These are phyloP conservation scores for Liasis olivaceus DNA, from an alignment of 2,797 vertebrate species.

Conservation along the genomic window DNA sequence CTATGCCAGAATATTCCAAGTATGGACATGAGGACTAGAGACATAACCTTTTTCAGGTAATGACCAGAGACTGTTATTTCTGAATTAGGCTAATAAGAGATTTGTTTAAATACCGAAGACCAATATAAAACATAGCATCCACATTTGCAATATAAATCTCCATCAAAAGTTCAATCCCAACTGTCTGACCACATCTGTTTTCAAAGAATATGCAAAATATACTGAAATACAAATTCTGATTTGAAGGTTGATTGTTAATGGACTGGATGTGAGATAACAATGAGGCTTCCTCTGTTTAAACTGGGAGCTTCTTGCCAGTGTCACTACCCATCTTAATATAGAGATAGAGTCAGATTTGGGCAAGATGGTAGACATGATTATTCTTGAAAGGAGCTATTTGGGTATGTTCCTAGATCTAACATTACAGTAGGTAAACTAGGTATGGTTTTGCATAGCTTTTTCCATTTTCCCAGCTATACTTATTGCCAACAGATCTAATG, in stretches of 20 bases:
- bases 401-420: background rate
- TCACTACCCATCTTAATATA: background rate
- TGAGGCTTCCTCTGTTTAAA: background rate
- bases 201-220: background rate
- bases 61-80: background rate
- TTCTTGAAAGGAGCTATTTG: background rate
- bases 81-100: background rate
- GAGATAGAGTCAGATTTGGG: background rate
- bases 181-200: background rate
- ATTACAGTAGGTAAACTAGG: background rate
- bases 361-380: background rate
- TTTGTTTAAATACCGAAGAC: background rate
- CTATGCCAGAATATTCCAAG: background rate
- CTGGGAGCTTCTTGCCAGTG: background rate
- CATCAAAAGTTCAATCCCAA: background rate
- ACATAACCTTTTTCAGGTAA: background rate
- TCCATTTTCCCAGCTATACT: background rate
- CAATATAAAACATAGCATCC: background rate
- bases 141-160: background rate
- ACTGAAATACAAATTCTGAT: background rate
- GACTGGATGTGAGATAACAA: background rate
- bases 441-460: background rate
- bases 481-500: background rate
- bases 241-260: background rate
- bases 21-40: background rate